Percentiles rank a stretch among this genome's conserved stretches.
These are phyloP conservation scores for Neolamprologus sp. DNA, from an alignment of 2,113 vertebrate species.

Conservation along the genomic window DNA sequence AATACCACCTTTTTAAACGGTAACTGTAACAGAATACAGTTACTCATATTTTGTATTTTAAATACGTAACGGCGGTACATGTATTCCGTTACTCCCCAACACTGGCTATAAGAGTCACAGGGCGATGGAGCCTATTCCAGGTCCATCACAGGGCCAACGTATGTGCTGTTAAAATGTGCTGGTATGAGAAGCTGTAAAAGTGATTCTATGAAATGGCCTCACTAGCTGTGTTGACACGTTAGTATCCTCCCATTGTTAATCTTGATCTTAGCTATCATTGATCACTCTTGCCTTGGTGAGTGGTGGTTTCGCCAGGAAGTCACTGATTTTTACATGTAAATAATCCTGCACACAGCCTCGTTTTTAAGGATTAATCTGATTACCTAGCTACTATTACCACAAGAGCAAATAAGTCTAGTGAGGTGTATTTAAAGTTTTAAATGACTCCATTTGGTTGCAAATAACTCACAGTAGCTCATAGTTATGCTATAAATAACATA, in stretches of 20 bases:
- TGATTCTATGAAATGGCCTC: fast-evolving
- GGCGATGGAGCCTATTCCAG: background rate
- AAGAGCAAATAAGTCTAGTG: background rate
- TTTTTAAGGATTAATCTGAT: background rate
- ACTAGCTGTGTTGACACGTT: background rate
- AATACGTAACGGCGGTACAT: too few species aligned
- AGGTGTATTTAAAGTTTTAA: background rate
- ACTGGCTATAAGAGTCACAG: background rate
- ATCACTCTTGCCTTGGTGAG: background rate
- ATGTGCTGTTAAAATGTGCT: background rate
- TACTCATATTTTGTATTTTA: too few species aligned
- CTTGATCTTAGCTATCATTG: background rate
- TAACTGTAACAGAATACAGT: too few species aligned
- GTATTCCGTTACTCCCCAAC: too few species aligned
- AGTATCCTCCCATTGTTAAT: background rate
- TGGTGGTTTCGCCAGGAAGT: fast-evolving
- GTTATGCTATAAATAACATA: background rate
- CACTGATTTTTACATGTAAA: background rate
- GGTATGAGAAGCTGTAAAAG: background rate
- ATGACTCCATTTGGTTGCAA: background rate
- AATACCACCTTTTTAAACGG: too few species aligned
- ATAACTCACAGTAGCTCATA: background rate
- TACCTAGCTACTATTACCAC: background rate
- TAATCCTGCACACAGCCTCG: fast-evolving
- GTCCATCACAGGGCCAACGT: background rate